These are phyloP conservation scores for Todiramphus saurophagus DNA, from an alignment of 2,113 vertebrate genomes.

Conservation along the genomic window DNA sequence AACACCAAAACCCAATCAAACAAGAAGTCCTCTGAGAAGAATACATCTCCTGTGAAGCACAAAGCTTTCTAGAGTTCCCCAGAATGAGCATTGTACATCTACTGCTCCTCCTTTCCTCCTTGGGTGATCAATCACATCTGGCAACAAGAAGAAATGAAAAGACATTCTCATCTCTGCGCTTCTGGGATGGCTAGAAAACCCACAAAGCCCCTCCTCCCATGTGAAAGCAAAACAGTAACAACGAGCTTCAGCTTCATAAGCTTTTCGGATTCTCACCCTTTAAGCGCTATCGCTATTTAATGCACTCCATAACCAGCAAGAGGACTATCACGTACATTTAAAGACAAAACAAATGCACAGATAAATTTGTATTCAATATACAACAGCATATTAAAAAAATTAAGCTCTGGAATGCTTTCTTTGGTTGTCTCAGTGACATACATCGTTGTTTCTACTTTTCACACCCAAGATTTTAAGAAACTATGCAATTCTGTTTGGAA, in stretches of 20 bases:
- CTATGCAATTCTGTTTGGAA: neutral
- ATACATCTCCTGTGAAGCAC: slow-evolving; percentile 19
- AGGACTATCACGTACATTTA: neutral
- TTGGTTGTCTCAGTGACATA: neutral
- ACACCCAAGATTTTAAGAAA: neutral
- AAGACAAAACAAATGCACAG: neutral
- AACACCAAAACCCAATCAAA: neutral
- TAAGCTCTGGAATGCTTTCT: neutral
- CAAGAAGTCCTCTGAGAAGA: slow-evolving; percentile 39
- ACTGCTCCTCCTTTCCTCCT: neutral
- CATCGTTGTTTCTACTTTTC: neutral
- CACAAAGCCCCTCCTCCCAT: neutral
- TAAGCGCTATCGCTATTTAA: neutral
- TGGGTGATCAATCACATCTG: slow-evolving; percentile 17
- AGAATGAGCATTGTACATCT: neutral
- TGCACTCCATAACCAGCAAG: neutral
- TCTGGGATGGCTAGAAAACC: neutral
- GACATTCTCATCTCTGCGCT: neutral
- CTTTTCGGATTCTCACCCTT: neutral
- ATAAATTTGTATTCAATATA: neutral
- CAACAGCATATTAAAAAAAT: neutral
- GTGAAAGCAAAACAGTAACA: neutral
- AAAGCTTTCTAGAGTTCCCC: neutral
- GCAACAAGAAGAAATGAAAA: slow-evolving; percentile 11
- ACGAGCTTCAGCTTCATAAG: neutral